A percentile compares a stretch with the other conserved stretches of the same genome.
These are phyloP conservation scores for Calcarius lapponicus DNA, from an alignment of 2,797 vertebrate genomes.

Conservation along the genomic window DNA sequence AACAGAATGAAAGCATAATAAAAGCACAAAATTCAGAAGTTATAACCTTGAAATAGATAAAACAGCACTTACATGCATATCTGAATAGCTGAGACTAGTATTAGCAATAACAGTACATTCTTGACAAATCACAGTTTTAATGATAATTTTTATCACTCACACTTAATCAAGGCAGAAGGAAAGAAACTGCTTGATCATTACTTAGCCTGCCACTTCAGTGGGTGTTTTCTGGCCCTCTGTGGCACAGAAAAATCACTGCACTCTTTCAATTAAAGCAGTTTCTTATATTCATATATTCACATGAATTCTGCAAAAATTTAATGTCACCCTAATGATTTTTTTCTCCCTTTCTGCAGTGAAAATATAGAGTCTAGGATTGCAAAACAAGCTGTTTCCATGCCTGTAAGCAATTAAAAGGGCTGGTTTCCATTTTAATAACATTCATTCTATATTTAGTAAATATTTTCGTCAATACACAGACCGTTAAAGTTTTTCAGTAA, in stretches of 20 bases:
- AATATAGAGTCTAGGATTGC: neutral
- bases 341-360: neutral
- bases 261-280: slow-evolving; percentile 63
- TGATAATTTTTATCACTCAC: slow-evolving; percentile 70
- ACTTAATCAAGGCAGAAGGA: slow-evolving; percentile 73
- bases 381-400: neutral
- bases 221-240: slow-evolving; percentile 75
- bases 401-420: neutral
- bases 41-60: neutral
- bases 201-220: slow-evolving; percentile 69
- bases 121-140: slow-evolving; percentile 76
- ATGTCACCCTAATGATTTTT: neutral
- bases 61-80: neutral
- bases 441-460: neutral
- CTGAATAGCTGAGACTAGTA: neutral
- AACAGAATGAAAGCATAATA: neutral
- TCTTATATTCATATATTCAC: slow-evolving; percentile 12
- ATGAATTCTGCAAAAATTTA: slow-evolving; percentile 4
- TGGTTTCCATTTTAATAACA: neutral
- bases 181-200: slow-evolving; percentile 74
- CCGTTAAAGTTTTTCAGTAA: neutral
- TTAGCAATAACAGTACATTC: neutral
- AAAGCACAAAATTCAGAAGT: neutral
- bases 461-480: neutral
- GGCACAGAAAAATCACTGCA: slow-evolving; percentile 81